Evolutionary conservation across 1,140 invertebrate species (phyloP).

Genomic region (Eciton burchellii): DNA sequence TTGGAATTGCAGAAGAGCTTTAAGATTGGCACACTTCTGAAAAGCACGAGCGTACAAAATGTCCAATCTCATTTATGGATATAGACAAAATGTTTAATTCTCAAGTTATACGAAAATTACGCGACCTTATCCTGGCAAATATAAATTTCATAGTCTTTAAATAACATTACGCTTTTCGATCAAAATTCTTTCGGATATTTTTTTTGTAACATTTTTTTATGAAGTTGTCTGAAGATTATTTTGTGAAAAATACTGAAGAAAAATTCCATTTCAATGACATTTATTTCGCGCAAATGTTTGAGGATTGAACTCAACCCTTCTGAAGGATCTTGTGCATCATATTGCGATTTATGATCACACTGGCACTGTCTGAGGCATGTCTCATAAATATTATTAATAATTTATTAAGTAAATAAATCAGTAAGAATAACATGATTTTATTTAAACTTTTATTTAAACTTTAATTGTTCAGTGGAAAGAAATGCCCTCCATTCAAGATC

Average conservation of each 20-base stretch:
- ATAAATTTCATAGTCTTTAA: not conserved
- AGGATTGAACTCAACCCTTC: not conserved
- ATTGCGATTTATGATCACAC: conserved; percentile 69
- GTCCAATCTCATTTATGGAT: too few relatives aligned
- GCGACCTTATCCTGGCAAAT: too few relatives aligned
- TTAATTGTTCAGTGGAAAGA: conserved; percentile 89
- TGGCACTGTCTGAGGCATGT: conserved; percentile 72
- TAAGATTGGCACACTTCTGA: conserved; percentile 22
- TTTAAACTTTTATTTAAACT: too few relatives aligned
- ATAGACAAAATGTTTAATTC: conserved; percentile 55
- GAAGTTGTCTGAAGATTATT: too few relatives aligned
- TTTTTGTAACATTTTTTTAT: too few relatives aligned
- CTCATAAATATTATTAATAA: not conserved
- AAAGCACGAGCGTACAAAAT: conserved; percentile 43
- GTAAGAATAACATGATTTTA: not conserved
- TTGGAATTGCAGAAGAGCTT: conserved; percentile 14
- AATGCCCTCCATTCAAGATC: conserved; percentile 97
- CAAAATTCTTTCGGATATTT: too few relatives aligned
- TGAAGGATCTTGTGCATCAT: conserved; percentile 3
- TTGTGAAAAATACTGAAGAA: too few relatives aligned
- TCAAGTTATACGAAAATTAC: not conserved
- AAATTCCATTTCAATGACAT: not conserved
- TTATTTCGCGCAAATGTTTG: not conserved
- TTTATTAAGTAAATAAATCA: not conserved
- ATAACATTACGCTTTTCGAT: too few relatives aligned